phyloP scores from a whole-genome alignment of 2,797 vertebrate species.

The Acanthornis magna region DNA sequence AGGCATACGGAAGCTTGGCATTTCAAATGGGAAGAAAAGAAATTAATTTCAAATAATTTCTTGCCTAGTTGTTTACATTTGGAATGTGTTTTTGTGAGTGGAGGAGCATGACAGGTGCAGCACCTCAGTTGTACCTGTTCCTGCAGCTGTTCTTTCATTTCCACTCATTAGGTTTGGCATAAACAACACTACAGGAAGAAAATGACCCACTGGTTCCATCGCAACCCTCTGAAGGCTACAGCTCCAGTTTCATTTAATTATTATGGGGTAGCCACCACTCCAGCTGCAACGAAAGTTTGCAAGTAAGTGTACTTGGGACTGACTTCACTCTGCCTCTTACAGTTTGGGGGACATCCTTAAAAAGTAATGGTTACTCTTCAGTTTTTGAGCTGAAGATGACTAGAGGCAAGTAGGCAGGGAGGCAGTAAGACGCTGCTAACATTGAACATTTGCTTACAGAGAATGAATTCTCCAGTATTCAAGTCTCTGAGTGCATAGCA shows the following conservation, averaged over 20 bases:
- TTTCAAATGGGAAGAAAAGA: not conserved
- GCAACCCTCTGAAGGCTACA: conserved; percentile 96
- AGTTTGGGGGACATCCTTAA: not conserved
- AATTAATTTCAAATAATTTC: not conserved
- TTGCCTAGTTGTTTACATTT: not conserved
- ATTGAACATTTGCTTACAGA: not conserved
- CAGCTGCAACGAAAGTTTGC: conserved; percentile 92
- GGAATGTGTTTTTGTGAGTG: not conserved
- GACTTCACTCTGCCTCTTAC: not conserved
- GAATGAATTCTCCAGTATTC: not conserved
- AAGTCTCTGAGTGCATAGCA: not conserved
- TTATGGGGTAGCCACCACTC: conserved; percentile 90
- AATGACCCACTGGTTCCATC: conserved; percentile 99
- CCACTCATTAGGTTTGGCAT: not conserved
- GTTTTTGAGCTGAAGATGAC: not conserved
- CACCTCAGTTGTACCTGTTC: not conserved
- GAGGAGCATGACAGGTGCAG: not conserved
- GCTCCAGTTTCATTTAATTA: conserved; percentile 92
- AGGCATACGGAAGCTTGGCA: not conserved
- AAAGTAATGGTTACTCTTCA: not conserved
- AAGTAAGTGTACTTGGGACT: conserved; percentile 80
- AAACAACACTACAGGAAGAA: conserved; percentile 2
- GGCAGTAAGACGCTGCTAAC: not conserved
- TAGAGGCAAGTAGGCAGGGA: not conserved
- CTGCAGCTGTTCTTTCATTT: not conserved